Evolutionary conservation across 2,888 invertebrate species (phyloP), one percentile per base, ranked within the genome.

Genomic region (Drosophila gaucha): DNA sequence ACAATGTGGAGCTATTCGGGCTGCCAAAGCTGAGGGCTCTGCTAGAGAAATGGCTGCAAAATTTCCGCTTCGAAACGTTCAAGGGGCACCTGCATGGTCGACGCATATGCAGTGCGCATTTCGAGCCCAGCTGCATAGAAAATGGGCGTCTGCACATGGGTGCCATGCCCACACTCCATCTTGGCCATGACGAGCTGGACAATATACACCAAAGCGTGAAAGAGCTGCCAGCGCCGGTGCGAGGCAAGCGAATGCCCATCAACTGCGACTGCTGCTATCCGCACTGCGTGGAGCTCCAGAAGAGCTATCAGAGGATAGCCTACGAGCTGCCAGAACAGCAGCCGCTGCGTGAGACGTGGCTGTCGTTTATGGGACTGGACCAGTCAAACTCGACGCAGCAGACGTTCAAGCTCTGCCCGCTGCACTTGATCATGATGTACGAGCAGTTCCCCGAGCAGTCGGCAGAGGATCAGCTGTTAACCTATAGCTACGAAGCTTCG

Each of bases 31-130:
- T 50, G 18, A 72, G 66, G 0, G 20, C 47, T 0, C 24, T 78
- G 3, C 70, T 73, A 5, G 74, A 68, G 0, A 84, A 86, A 33
- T 89, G 90, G 90, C 51, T 78, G 4, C 59, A 78, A 4, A 89
- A 89, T 26, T 47, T 89, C 2, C 75, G 67, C 0, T 41, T 89
- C 8, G 62, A 70, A 0, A 38, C 36, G 1, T 14, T 4, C 12
- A 58, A 38, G 1, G 65, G 66, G 4, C 55, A 67, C 10, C 10
- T 78, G 12, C 5, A 52, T 1, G 56, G 54, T 0, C 66, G 74
- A 14, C 71, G 60, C 22, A 67, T 89, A 1, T 89, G 89, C 39
- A 62, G 57, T 20, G 50, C 35, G 0, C 90, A 89, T 36, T 89
- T 89, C 31, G 80, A 85, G 6, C 4, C 43, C 4, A 41, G 55